These are phyloP conservation scores for Strix aluco DNA, from an alignment of 2,113 vertebrate species.

Conservation along the genomic window DNA sequence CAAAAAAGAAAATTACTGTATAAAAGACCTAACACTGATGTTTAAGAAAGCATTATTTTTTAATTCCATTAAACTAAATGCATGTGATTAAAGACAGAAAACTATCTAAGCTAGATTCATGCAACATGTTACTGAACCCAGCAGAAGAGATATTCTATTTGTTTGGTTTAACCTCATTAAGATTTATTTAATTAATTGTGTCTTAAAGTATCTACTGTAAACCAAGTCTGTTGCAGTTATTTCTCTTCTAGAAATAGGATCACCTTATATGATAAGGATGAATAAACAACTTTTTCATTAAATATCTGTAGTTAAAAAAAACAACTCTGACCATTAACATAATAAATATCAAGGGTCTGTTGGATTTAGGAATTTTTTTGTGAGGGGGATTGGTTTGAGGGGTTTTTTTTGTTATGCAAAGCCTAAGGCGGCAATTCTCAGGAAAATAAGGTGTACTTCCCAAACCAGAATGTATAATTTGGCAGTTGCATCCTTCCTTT, in stretches of 20 bases:
- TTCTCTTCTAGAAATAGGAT: not conserved
- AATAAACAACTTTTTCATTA: not conserved
- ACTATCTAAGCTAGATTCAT: not conserved
- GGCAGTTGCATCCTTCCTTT: constrained; percentile 31
- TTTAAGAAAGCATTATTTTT: not conserved
- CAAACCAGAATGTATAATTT: constrained; percentile 43
- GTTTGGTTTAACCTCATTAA: not conserved
- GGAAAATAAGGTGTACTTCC: constrained; percentile 44
- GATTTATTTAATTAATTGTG: not conserved
- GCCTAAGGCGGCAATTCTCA: not conserved
- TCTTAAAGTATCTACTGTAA: not conserved
- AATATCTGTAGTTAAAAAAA: not conserved
- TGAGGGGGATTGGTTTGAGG: not conserved
- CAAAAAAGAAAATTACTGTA: not conserved
- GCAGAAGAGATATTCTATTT: not conserved
- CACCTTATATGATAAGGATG: not conserved
- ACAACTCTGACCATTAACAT: not conserved
- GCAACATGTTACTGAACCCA: not conserved
- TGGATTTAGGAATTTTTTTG: not conserved
- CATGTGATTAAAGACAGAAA: not conserved
- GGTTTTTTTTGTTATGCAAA: not conserved
- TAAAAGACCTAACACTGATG: not conserved
- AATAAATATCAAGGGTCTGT: not conserved
- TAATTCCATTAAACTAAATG: not conserved
- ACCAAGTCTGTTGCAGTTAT: not conserved